These are phyloP conservation scores for Morinoia aosen DNA, from an alignment of 2,888 invertebrate species.

Conservation along the genomic window DNA sequence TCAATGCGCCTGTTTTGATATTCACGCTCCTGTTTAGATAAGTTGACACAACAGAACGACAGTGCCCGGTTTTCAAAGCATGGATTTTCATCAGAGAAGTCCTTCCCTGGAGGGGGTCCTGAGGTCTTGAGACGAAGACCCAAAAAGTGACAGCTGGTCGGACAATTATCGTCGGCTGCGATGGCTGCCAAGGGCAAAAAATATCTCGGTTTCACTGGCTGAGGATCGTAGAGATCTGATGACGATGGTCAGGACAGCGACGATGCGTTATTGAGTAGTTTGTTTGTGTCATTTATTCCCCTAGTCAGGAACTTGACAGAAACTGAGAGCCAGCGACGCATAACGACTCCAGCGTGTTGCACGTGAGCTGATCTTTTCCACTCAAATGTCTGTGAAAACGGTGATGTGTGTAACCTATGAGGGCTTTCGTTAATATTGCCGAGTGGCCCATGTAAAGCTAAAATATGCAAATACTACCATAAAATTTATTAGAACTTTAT, in stretches of 20 bases:
- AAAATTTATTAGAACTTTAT: not conserved
- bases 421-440: not conserved
- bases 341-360: not conserved
- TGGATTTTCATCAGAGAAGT: not conserved
- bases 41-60: not conserved
- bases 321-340: not conserved
- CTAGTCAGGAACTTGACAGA: not conserved
- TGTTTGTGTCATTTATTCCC: not conserved
- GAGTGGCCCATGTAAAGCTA: not conserved
- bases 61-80: not conserved
- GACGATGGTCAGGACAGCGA: not conserved
- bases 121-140: not conserved
- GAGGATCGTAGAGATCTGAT: not conserved
- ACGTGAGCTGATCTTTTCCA: not conserved
- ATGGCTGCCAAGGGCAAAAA: not conserved
- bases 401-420: not conserved
- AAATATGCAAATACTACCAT: not conserved
- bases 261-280: not conserved
- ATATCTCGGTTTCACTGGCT: not conserved
- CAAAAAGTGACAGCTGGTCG: conserved; percentile 28
- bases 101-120: not conserved
- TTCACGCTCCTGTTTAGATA: not conserved
- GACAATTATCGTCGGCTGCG: conserved; percentile 27
- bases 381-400: not conserved
- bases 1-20: not conserved